A percentile compares a stretch with the other conserved stretches of the same genome.
phyloP scores from a whole-genome alignment of 2,113 vertebrate genomes.

The Mystacornis crossleyi region DNA sequence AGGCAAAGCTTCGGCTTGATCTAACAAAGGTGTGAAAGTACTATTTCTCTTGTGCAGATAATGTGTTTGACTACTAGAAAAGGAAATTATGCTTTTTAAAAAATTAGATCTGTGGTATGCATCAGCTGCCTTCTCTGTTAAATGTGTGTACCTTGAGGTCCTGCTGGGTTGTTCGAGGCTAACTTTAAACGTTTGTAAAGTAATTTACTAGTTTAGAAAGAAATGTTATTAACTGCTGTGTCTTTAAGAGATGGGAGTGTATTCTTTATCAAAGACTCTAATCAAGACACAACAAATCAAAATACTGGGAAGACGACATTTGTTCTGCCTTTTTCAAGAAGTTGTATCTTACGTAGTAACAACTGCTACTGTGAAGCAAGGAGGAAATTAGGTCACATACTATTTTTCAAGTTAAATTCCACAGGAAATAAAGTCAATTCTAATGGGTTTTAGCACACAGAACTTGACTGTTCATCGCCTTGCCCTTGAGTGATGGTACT shows the following conservation, averaged over 20 bases:
- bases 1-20: background rate
- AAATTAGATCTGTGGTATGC: background rate
- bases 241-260: background rate
- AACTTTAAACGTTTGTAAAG: background rate
- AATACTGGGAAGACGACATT: background rate
- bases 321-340: background rate
- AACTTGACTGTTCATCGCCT: background rate
- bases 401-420: slow-evolving; percentile 6
- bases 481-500: background rate
- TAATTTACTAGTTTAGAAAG: background rate
- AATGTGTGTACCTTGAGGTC: background rate
- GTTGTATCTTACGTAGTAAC: background rate
- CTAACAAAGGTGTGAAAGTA: background rate
- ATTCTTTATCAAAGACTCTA: background rate
- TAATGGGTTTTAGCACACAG: background rate
- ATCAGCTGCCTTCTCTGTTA: background rate
- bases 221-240: background rate
- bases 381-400: background rate
- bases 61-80: background rate
- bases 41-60: background rate
- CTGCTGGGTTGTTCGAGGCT: background rate
- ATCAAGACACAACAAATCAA: background rate
- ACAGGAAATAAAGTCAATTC: background rate
- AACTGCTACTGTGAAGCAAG: background rate
- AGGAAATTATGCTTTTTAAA: background rate